These are phyloP conservation scores for Papilio helenus DNA, from an alignment of 1,140 invertebrate species.

Conservation along the genomic window DNA sequence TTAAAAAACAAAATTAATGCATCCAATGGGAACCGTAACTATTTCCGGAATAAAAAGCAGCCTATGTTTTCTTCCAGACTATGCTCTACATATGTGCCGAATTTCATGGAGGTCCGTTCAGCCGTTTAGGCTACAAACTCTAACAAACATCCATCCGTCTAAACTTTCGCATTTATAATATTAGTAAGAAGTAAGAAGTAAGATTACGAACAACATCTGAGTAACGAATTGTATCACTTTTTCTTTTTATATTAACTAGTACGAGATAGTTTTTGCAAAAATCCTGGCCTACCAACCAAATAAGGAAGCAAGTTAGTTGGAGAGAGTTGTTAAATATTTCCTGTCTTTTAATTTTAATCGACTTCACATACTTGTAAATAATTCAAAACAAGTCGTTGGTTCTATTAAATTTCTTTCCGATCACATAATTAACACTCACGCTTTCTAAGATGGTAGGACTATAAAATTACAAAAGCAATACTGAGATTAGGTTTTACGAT, in stretches of 20 bases:
- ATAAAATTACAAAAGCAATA: slow-evolving; percentile 6
- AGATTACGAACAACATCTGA: background rate
- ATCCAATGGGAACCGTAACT: no score
- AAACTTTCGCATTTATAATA: no score
- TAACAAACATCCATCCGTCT: no score
- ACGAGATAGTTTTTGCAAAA: background rate
- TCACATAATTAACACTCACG: background rate
- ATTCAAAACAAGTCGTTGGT: background rate
- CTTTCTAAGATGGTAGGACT: background rate
- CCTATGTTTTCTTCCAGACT: no score
- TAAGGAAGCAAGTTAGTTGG: background rate
- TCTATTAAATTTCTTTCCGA: background rate
- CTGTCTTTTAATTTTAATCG: background rate
- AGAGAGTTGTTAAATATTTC: slow-evolving; percentile 3
- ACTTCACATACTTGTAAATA: background rate
- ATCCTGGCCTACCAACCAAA: background rate
- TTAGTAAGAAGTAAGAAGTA: no score
- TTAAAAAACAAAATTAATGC: no score
- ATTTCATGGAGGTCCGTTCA: no score
- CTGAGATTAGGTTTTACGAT: background rate
- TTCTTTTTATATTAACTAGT: no score
- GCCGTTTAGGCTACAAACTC: no score
- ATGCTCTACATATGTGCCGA: no score
- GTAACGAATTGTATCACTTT: background rate
- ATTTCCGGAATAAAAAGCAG: no score